Base-by-base conservation (phyloP, 2,797 vertebrate genomes). In the Oophaga sylvatica region DNA sequence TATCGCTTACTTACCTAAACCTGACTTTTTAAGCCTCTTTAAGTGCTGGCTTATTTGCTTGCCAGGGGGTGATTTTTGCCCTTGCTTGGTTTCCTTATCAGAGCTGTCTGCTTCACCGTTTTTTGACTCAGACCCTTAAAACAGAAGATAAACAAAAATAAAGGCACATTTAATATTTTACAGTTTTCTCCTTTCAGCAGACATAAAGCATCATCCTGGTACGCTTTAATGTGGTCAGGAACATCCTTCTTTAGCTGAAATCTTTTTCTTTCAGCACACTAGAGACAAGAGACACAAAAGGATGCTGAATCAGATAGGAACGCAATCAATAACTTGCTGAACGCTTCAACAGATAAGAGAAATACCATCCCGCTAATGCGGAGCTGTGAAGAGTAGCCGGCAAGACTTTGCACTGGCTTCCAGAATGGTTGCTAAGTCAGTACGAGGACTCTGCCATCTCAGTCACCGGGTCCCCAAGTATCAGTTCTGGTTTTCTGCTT, bases 61-160 rank as follows among this genome's bases (percentile, higher is more conserved):
- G 92, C 95, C 95, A 91, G 94, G 94, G 90, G 95, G 95, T 91
- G 95, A 96, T 92, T 95, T 96, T 90, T 94, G 95, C 88, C 95
- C 95, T 93, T 95, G 94, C 94, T 95, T 96, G 94, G 95, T 94
- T 93, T 96, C 95, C 94, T 95, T 96, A 94, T 96, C 95, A 93
- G 95, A 96, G 93, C 95, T 93, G 92, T 96, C 95, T 92, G 95
- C 95, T 94, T 96, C 95, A 92, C 95, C 95, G 94, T 96, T 96
- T 95, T 95, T 96, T 92, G 95, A 96, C 92, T 96, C 95, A 16
- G 95, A 96, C 90, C 95, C 96, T 96, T 91, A 70, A 90, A 91
- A 53, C 3, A 77, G 48, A 77, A 53, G 93, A 93, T 93, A 92
- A 79, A 91, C 4, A 82, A 84, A 48, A 83, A 82, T 60, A 77